These are phyloP conservation scores for Myotis vivesi DNA, from an alignment of 2,797 vertebrate species.

Conservation along the genomic window DNA sequence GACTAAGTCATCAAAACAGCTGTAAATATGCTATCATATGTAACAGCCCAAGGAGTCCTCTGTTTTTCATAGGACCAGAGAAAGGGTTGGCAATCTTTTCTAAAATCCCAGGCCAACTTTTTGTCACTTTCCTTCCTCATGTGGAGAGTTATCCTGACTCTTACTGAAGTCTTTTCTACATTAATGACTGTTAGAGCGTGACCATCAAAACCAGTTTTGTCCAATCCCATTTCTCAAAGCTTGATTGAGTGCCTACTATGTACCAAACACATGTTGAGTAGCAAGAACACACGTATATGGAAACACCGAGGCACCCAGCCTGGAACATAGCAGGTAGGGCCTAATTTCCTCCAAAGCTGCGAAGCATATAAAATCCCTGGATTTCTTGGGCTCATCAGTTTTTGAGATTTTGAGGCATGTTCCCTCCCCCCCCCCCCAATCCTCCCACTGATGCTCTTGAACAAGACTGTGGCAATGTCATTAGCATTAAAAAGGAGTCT, in stretches of 20 bases:
- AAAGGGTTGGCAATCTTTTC: not conserved
- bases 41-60: not conserved
- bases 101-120: not conserved
- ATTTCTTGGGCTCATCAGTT: not conserved
- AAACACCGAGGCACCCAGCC: not conserved
- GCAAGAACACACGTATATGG: not conserved
- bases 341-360: not conserved
- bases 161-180: not conserved
- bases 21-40: not conserved
- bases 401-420: not conserved
- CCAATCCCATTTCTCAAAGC: not conserved
- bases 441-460: not conserved
- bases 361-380: not conserved
- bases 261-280: not conserved
- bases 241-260: not conserved
- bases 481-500: not conserved
- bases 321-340: not conserved
- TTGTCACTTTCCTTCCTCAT: not conserved
- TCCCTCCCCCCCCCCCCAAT: accelerated
- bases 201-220: not conserved
- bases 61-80: not conserved
- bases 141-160: not conserved
- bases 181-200: not conserved
- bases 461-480: not conserved
- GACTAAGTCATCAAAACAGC: not conserved